A percentile compares a stretch with the other conserved stretches of the same genome.
Conservation (phyloP, 2,888 invertebrate genomes). For the Coronaproctus castanopsis region DNA sequence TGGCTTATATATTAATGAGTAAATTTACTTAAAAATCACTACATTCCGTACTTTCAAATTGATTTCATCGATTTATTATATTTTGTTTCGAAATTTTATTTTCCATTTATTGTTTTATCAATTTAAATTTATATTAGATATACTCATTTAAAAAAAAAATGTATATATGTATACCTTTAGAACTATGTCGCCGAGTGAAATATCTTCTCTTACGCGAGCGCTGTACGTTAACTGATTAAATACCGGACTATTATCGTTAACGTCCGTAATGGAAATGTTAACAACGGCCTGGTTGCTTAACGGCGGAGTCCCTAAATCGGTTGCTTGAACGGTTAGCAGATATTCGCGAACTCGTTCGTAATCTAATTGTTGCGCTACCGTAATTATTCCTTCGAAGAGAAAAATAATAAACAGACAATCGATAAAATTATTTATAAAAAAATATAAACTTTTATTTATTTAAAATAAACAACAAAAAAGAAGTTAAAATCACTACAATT, state of each 20-base stretch:
- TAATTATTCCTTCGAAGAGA: slow-evolving; percentile 39
- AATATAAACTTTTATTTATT: too few species aligned
- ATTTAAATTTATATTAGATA: too few species aligned
- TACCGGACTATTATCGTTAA: slow-evolving; percentile 69
- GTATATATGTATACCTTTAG: slow-evolving; percentile 46
- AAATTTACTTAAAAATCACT: too few species aligned
- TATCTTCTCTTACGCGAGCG: slow-evolving; percentile 59
- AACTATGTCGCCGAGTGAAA: slow-evolving; percentile 45
- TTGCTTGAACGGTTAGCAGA: slow-evolving; percentile 69
- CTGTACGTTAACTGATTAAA: slow-evolving; percentile 58
- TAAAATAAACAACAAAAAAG: too few species aligned
- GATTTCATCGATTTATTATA: too few species aligned
- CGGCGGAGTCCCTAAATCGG: slow-evolving; percentile 74
- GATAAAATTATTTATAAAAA: too few species aligned
- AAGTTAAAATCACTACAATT: too few species aligned
- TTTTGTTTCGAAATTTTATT: too few species aligned
- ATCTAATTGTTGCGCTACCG: slow-evolving; percentile 59
- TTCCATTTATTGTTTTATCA: too few species aligned
- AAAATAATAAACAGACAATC: not conserved
- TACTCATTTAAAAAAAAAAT: too few species aligned
- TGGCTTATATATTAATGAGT: too few species aligned
- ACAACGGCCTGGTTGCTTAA: slow-evolving; percentile 70
- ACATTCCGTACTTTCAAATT: too few species aligned
- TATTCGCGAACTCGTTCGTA: slow-evolving; percentile 71
- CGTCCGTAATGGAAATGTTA: slow-evolving; percentile 64